Percentiles rank a stretch among this genome's conserved stretches.
These are phyloP conservation scores for Medauroidea extradentata DNA, from an alignment of 1,140 invertebrate species.

Conservation along the genomic window DNA sequence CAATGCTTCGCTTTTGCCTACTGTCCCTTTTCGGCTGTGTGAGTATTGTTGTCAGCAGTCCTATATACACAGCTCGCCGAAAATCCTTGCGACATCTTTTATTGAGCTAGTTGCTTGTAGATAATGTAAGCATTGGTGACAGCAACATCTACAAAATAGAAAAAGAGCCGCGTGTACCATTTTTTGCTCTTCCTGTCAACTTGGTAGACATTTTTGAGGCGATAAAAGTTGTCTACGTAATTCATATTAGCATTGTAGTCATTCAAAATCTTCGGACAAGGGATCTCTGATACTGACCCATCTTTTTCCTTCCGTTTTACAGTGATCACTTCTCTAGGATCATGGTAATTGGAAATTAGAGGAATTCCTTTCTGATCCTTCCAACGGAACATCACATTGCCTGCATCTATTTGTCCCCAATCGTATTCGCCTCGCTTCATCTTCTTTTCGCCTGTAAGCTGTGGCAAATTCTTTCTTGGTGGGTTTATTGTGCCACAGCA, in stretches of 20 bases:
- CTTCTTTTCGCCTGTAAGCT: constrained; percentile 16
- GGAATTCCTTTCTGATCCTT: constrained; percentile 28
- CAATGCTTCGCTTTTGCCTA: too few relatives aligned
- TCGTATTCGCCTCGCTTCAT: constrained; percentile 25
- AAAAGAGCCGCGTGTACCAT: constrained; percentile 28
- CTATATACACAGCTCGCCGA: too few relatives aligned
- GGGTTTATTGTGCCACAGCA: constrained; percentile 27
- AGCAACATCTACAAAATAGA: constrained; percentile 28
- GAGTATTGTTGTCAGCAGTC: too few relatives aligned
- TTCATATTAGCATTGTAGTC: constrained; percentile 32
- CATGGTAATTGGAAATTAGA: constrained; percentile 29
- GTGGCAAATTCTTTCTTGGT: constrained; percentile 20
- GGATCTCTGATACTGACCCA: constrained; percentile 16
- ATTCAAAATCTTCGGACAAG: constrained; percentile 22
- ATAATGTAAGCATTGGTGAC: constrained; percentile 28
- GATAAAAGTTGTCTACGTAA: constrained; percentile 27
- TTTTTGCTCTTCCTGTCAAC: constrained; percentile 27
- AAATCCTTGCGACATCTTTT: background rate
- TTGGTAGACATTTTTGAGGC: constrained; percentile 22
- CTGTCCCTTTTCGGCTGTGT: too few relatives aligned
- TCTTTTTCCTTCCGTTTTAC: constrained; percentile 29
- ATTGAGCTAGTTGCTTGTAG: constrained; percentile 16
- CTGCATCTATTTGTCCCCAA: constrained; percentile 7
- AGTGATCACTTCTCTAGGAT: constrained; percentile 18
- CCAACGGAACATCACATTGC: constrained; percentile 24